These are phyloP conservation scores for Eulemur albifrons DNA, from an alignment of 2,797 vertebrate genomes.

Conservation along the genomic window DNA sequence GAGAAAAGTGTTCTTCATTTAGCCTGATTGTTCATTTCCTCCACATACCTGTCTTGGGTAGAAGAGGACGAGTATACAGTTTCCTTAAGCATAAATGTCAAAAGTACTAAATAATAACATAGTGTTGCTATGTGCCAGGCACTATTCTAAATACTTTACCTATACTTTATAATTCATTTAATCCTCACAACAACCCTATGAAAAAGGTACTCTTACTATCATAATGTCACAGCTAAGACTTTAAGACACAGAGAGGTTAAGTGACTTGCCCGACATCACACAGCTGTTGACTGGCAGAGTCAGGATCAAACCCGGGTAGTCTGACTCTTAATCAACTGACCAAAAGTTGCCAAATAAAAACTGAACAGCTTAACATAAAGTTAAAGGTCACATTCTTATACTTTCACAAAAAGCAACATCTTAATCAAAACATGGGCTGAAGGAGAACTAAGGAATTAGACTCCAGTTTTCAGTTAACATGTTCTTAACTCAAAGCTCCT, in stretches of 20 bases:
- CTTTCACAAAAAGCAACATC: background rate
- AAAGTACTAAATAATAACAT: background rate
- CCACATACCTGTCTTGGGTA: background rate
- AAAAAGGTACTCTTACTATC: background rate
- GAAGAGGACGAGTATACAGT: background rate
- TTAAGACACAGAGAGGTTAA: background rate
- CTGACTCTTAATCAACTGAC: background rate
- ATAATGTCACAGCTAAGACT: background rate
- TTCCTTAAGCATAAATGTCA: background rate
- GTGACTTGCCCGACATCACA: background rate
- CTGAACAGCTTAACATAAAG: background rate
- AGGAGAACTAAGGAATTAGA: background rate
- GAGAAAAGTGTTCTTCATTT: background rate
- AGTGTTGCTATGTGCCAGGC: background rate
- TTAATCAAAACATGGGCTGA: background rate
- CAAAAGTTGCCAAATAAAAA: background rate
- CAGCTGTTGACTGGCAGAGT: background rate
- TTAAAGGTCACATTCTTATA: background rate
- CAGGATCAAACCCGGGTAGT: background rate
- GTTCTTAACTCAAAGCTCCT: background rate
- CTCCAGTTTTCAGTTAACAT: background rate
- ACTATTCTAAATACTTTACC: background rate
- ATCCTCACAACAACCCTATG: background rate
- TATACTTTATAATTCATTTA: background rate
- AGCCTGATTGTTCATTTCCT: background rate